Evolutionary conservation across 1,140 invertebrate species (phyloP), one percentile per base, ranked within the genome.

Genomic region (Semibalanus balanoides): DNA sequence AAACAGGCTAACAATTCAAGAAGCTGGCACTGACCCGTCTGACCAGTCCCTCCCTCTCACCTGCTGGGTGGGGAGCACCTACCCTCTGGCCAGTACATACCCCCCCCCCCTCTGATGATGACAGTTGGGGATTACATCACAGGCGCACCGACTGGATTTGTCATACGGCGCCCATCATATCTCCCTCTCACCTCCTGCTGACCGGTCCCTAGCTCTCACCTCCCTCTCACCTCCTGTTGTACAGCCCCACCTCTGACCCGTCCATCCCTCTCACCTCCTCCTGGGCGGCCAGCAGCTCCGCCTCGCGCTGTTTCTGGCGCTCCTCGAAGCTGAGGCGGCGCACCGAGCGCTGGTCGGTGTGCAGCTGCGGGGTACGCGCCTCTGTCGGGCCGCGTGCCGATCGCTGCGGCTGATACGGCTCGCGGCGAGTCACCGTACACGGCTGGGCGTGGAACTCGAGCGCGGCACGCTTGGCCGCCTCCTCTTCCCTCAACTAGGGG

Each of bases 351-450:
- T 80, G 77, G 35, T 87, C 86, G 5, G 86, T 86, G 78, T 84
- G 83, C 25, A 88, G 82, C 25, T 82, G 78, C 78, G 87, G 83
- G 22, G 84, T 82, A 35, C 80, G 79, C 5, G 85, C 81, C 69
- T 84, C 84, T 81, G 83, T 84, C 19, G 83, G 79, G 14, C 83
- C 80, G 77, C 81, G 83, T 27, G 78, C 77, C 11, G 83, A 83
- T 74, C 82, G 83, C 74, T 83, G 81, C 9, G 87, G 86, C 69
- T 84, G 79, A 81, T 87, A 88, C 9, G 87, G 86, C 76, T 85
- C 82, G 77, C 85, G 84, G n/a, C 84, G 78, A 0, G 87, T 76
- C 28, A 87, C 85, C 9, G 77, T 80, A n/a, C 84, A 80, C 17
- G 84, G 83, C 74, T 82, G 80, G 7, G 87, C 87, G 78, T 84